phyloP scores from a whole-genome alignment of 2,888 invertebrate genomes.

The Drosophila suboccidentalis region DNA sequence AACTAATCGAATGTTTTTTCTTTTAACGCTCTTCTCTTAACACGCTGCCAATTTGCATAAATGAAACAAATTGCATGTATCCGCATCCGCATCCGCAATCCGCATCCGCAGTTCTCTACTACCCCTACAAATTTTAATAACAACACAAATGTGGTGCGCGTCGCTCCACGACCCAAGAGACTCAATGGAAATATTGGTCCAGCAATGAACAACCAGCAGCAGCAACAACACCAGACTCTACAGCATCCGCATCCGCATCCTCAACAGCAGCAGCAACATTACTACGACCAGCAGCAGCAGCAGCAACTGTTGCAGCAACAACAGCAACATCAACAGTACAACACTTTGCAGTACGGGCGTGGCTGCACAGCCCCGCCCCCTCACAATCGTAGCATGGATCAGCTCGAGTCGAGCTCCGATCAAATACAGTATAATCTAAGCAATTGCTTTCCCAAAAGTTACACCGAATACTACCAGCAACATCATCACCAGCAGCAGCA shows the following conservation, averaged over 20 bases:
- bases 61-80: slow-evolving; percentile 39
- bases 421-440: slow-evolving; percentile 83
- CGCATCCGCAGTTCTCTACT: slow-evolving; percentile 83
- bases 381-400: slow-evolving; percentile 60
- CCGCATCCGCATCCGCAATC: slow-evolving; percentile 28
- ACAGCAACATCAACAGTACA: slow-evolving; percentile 86
- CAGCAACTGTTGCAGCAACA: slow-evolving; percentile 72
- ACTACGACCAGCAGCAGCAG: slow-evolving; percentile 59
- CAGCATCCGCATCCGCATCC: slow-evolving; percentile 77
- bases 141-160: slow-evolving; percentile 88
- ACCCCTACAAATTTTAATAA: slow-evolving; percentile 87
- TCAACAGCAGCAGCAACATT: slow-evolving; percentile 67
- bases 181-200: slow-evolving; percentile 84
- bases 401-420: slow-evolving; percentile 52
- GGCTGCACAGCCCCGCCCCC: slow-evolving; percentile 66
- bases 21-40: slow-evolving; percentile 29
- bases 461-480: slow-evolving; percentile 84
- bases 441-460: slow-evolving; percentile 85
- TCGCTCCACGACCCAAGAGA: slow-evolving; percentile 85
- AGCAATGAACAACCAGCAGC: slow-evolving; percentile 83
- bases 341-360: slow-evolving; percentile 78
- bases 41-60: slow-evolving; percentile 29
- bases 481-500: slow-evolving; percentile 69
- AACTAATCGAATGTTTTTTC: slow-evolving; percentile 52
- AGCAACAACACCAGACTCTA: slow-evolving; percentile 83